Base-by-base conservation (phyloP, 2,113 vertebrate genomes). In the Ascaphus truei region DNA sequence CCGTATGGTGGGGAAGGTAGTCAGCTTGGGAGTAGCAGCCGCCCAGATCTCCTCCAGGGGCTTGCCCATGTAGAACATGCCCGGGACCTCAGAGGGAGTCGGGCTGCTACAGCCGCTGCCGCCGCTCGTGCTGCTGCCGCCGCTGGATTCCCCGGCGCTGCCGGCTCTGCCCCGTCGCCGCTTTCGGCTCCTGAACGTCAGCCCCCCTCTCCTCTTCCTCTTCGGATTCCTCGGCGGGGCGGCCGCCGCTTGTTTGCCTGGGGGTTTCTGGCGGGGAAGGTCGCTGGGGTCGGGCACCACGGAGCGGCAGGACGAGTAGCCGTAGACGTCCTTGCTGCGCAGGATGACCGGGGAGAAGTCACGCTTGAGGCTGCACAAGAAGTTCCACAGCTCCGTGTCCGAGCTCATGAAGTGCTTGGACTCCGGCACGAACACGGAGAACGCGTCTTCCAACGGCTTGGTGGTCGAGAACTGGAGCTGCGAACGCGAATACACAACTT, bases 361-460 rank as follows among this genome's bases (percentile, higher is more conserved):
- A 74, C 86, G 85, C 77, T 84, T 85, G 76, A 90, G 85, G 79
- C 88, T 91, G 84, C 89, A 89, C n/a, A 91, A 87, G 84, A 89
- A 90, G 82, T 83, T 82, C 89, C 89, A 91, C 64, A 91, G 89
- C 85, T 90, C 89, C 15, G 88, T 84, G 68, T 91, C 88, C 37
- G 89, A 91, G 85, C 81, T 89, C 88, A 88, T 89, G 79, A 91
- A 90, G 79, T 88, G 87, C 62, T 86, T 90, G 72, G 87, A 90
- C 81, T 87, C 81, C 52, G 89, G 88, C 83, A 91, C 83, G 80
- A 90, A 87, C 26, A 88, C 82, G 82, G 79, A 88, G 78, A 91
- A 83, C 80, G 89, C 88, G 80, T 90, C 88, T 77, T 85, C 80
- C 83, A 91, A 72, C 26, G 87, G 84, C 69, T 88, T 82, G 53